Conservation (phyloP, 2,888 invertebrate genomes). For the Eucriotettix oculatus region DNA sequence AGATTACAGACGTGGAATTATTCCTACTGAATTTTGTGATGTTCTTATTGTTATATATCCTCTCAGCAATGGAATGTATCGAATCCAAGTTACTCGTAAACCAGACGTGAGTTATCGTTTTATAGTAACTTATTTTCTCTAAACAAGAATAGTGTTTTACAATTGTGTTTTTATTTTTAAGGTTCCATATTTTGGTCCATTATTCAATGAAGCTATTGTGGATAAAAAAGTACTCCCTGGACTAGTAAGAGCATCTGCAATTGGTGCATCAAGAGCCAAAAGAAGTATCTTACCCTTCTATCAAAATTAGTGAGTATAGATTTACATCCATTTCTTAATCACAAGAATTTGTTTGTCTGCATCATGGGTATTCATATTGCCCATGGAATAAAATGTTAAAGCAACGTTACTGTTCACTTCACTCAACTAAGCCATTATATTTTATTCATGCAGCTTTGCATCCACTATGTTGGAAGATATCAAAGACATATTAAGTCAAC, state of each 20-base stretch:
- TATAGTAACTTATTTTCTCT: background rate
- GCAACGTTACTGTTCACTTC: no score
- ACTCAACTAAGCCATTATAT: no score
- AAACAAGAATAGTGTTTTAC: background rate
- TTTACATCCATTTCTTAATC: no score
- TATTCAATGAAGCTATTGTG: constrained; percentile 83
- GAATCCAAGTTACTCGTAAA: constrained; percentile 77
- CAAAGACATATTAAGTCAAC: no score
- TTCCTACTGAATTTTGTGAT: constrained; percentile 99
- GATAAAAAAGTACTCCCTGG: constrained; percentile 59
- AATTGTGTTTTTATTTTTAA: constrained; percentile 20
- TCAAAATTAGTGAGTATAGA: constrained; percentile 69
- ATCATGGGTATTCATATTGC: no score
- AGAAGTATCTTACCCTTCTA: constrained; percentile 77
- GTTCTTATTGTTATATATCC: constrained; percentile 95
- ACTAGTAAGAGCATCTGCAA: constrained; percentile 74
- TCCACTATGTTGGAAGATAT: no score
- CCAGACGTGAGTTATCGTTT: constrained; percentile 46
- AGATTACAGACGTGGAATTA: constrained; percentile 88
- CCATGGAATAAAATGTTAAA: no score
- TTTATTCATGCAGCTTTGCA: no score
- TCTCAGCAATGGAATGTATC: constrained; percentile 59
- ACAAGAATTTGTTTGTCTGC: no score
- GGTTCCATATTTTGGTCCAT: constrained; percentile 87
- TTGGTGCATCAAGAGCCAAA: constrained; percentile 83